Evolutionary conservation across 1,140 invertebrate species (phyloP).

Genomic region (Drosophila tani): DNA sequence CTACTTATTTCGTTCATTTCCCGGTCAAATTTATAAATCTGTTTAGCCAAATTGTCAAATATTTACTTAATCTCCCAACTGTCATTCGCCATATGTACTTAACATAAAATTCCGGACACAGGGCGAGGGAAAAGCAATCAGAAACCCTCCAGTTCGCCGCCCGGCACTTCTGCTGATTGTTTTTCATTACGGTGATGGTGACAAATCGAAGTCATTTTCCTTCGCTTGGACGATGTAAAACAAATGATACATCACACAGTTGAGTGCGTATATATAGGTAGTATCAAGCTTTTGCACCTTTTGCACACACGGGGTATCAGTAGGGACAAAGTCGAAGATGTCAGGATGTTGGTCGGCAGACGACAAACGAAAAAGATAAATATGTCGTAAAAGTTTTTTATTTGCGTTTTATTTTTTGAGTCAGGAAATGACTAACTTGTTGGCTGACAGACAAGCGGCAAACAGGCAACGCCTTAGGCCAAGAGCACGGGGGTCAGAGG

Average conservation of each 20-base stretch:
- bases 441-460: conserved; percentile 63
- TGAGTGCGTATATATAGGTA: conserved; percentile 49
- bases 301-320: conserved; percentile 16
- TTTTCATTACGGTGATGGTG: conserved; percentile 78
- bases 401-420: conserved; percentile 81
- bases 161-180: conserved; percentile 70
- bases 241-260: conserved; percentile 75
- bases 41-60: conserved; percentile 28
- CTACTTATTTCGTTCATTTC: background rate
- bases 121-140: conserved; percentile 58
- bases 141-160: conserved; percentile 57
- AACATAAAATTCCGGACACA: conserved; percentile 35
- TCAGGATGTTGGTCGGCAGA: conserved; percentile 35
- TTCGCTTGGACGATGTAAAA: conserved; percentile 72
- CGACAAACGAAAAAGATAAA: conserved; percentile 67
- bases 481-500: conserved; percentile 27
- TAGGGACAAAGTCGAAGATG: conserved; percentile 34
- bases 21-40: conserved; percentile 41
- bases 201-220: conserved; percentile 70
- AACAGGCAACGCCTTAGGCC: conserved; percentile 49
- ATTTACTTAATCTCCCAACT: conserved; percentile 46
- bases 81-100: conserved; percentile 51
- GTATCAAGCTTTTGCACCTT: conserved; percentile 74
- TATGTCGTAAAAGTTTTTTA: conserved; percentile 82
- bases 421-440: conserved; percentile 81